Evolutionary conservation across 2,888 invertebrate species (phyloP).

Genomic region (Eupelmus urozonus): DNA sequence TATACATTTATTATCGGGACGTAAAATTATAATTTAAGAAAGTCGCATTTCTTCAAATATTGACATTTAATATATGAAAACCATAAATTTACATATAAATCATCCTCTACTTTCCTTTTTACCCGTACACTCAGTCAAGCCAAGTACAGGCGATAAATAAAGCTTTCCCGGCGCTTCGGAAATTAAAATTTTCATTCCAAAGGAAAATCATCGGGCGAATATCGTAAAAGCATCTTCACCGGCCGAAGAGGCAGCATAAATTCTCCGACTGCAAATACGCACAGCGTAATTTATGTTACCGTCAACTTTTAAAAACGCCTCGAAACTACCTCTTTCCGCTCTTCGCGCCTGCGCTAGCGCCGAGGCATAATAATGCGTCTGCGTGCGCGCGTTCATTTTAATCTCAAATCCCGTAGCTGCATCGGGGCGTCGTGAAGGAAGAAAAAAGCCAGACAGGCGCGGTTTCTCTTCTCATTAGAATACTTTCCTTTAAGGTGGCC

Average conservation of each 20-base stretch:
- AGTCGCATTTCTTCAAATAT: background rate
- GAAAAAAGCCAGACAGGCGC: slow-evolving; percentile 18
- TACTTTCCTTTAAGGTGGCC: slow-evolving; percentile 22
- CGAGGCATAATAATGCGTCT: slow-evolving; percentile 11
- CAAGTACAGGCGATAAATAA: too few species aligned
- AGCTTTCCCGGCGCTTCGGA: too few species aligned
- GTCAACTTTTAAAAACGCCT: background rate
- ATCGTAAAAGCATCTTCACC: background rate
- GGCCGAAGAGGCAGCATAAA: background rate
- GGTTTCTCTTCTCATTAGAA: slow-evolving; percentile 45
- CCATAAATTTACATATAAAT: too few species aligned
- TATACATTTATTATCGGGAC: too few species aligned
- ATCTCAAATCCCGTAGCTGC: slow-evolving; percentile 19
- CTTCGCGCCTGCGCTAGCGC: background rate
- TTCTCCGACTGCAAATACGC: background rate
- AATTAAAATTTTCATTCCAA: background rate
- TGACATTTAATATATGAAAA: too few species aligned
- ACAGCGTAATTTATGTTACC: background rate
- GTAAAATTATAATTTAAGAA: background rate
- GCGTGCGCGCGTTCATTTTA: slow-evolving; percentile 17
- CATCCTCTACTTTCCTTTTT: too few species aligned
- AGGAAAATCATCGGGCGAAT: background rate
- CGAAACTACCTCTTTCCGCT: slow-evolving; percentile 25
- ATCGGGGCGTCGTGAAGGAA: background rate
- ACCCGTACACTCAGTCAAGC: too few species aligned